Conservation (phyloP, 92 coral and sea anemone species). For the Umimayanthus kanabou region DNA sequence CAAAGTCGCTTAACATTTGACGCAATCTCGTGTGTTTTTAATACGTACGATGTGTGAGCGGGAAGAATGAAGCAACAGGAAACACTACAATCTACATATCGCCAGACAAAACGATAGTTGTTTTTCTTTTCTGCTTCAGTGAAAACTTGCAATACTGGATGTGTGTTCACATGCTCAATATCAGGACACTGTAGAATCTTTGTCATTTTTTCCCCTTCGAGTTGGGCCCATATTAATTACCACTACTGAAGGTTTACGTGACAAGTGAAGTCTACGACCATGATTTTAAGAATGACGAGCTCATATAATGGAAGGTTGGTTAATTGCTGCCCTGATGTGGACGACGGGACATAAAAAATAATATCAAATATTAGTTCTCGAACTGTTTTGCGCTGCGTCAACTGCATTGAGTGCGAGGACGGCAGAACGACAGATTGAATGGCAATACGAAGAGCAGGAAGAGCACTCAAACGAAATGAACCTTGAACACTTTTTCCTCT, state of each 20-base stretch:
- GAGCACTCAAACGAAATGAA: no score
- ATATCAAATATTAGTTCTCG: constrained; percentile 1
- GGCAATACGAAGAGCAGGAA: neutral
- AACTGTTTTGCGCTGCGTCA: neutral
- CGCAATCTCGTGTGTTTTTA: neutral
- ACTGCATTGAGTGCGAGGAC: neutral
- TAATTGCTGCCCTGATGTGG: neutral
- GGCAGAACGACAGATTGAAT: neutral
- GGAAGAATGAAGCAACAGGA: neutral
- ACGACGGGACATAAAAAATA: neutral
- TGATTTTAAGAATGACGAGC: no score
- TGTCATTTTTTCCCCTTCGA: neutral
- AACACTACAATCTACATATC: neutral
- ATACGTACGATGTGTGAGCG: neutral
- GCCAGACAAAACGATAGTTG: neutral
- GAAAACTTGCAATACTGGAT: neutral
- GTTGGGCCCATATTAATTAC: constrained; percentile 4
- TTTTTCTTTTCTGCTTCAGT: neutral
- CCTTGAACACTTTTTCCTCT: no score
- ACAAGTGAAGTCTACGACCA: no score
- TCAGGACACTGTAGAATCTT: neutral
- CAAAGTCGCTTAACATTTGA: neutral
- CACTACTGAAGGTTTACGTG: neutral
- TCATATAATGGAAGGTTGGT: no score
- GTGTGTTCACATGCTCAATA: neutral